Conservation (phyloP, 2,888 invertebrate genomes). For the Ectropis crepuscularia region DNA sequence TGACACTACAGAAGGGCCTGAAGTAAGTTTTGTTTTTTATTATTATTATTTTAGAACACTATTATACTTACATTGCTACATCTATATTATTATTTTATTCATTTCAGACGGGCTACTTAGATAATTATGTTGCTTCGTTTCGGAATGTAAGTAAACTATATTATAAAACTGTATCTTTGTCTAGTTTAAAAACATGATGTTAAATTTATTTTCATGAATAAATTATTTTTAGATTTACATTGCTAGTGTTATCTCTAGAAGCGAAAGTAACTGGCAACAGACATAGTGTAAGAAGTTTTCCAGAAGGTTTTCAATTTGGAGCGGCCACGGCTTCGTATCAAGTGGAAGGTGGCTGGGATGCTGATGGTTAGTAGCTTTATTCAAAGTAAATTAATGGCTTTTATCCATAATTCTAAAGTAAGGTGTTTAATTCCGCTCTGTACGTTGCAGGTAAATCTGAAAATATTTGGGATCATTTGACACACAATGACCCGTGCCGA, state of each 20-base stretch:
- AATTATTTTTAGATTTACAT: conserved; percentile 1
- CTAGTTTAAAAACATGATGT: neutral
- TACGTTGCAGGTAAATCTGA: conserved; percentile 67
- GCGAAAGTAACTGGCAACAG: neutral
- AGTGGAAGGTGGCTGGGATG: conserved; percentile 26
- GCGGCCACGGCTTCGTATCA: conserved; percentile 25
- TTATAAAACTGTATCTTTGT: neutral
- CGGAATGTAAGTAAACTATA: conserved; percentile 5
- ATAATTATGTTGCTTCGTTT: conserved; percentile 5
- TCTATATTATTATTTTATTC: neutral
- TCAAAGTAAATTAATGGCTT: too few relatives aligned
- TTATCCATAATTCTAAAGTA: neutral
- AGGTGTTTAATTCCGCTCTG: neutral
- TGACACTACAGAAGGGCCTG: neutral
- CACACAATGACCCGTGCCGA: conserved; percentile 68
- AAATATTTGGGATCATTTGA: conserved; percentile 85
- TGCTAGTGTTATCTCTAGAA: neutral
- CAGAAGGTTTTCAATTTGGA: conserved; percentile 18
- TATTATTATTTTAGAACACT: neutral
- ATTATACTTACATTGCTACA: too few relatives aligned
- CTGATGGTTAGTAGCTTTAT: conserved; percentile 13
- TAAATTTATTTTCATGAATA: neutral
- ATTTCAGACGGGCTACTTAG: neutral
- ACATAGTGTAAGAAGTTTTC: conserved; percentile 3
- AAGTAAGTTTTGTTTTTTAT: neutral